Evolutionary conservation across 2,113 vertebrate genomes (phyloP), one percentile per base, ranked within the genome.

Genomic region (Aptenodytes patagonicus): DNA sequence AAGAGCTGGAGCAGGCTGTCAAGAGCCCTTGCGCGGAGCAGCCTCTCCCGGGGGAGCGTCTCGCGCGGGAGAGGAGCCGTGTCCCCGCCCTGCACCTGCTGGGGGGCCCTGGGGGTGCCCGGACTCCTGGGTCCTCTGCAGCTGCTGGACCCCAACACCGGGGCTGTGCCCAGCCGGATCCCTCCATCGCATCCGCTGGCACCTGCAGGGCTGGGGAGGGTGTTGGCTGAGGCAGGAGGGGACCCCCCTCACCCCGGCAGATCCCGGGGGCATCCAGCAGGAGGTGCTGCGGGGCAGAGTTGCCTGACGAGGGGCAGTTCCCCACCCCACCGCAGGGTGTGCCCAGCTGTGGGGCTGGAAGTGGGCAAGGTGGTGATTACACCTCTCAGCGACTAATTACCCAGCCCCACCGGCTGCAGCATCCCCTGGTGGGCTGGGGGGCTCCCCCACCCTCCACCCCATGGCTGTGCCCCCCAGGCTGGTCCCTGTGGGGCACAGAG

Each of bases 191-290:
- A 17, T 9, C 54, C 1, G 0, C n/a, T 7, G 22, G 18, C n/a
- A 31, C 31, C n/a, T 0, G 0, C 2, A 1, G 72, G 62, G 47
- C 21, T 44, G 61, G 51, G 42, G 28, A 29, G 0, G 0, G 57
- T 1, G 9, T 38, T 46, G 9, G 62, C 47, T 13, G 5, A 2
- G 3, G 22, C 46, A 19, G 25, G 55, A 61, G 46, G 36, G 66
- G 66, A 31, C 4, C 19, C 71, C 25, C 22, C 2, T 42, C 2
- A 1, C 31, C 42, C 25, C 2, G 0, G 13, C 0, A 0, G 32
- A 9, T 11, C 11, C 34, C 1, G 2, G 42, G 68, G 60, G 22
- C 65, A 26, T 9, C 60, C n/a, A 31, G 57, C 44, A 17, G 57
- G 51, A 60, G 65, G 40, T 3, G 14, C 51, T 46, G 44, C 3